These are phyloP conservation scores for Noctua janthe DNA, from an alignment of 2,888 invertebrate genomes.

Conservation along the genomic window DNA sequence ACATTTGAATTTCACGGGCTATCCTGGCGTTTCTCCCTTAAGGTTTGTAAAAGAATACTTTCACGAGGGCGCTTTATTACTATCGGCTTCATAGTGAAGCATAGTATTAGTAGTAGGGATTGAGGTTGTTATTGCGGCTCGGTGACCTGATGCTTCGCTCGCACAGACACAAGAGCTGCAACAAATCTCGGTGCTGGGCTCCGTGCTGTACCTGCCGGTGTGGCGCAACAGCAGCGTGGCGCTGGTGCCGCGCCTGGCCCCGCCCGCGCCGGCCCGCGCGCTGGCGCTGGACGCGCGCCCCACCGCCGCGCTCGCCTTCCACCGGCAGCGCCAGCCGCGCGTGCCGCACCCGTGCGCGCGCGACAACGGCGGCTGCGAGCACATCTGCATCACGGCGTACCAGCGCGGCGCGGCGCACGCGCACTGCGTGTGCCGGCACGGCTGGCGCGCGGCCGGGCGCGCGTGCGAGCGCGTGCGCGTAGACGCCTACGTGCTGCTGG, in stretches of 20 bases:
- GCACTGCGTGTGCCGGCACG: constrained; percentile 93
- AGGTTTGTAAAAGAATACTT: not conserved
- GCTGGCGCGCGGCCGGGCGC: constrained; percentile 86
- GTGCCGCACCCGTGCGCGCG: constrained; percentile 89
- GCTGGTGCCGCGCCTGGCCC: constrained; percentile 80
- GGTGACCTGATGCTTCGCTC: not conserved
- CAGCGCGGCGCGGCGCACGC: constrained; percentile 82
- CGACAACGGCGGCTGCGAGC: constrained; percentile 93
- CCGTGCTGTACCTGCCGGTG: constrained; percentile 93
- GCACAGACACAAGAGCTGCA: constrained; percentile 92
- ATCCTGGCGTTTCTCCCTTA: too few species aligned
- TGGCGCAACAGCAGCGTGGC: constrained; percentile 92
- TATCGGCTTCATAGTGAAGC: not conserved
- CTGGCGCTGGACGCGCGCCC: constrained; percentile 92
- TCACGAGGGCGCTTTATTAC: not conserved
- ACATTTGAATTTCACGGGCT: too few species aligned
- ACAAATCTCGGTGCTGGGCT: constrained; percentile 94
- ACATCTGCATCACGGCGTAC: constrained; percentile 93
- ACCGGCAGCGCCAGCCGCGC: constrained; percentile 56
- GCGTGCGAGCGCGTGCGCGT: constrained; percentile 82
- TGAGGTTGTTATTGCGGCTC: not conserved
- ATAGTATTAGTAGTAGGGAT: not conserved
- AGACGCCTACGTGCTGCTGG: constrained; percentile 91
- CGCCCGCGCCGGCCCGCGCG: constrained; percentile 86
- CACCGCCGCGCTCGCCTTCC: constrained; percentile 86